Evolutionary conservation across 37 sponge, comb jelly and placozoan genomes (phyloP).

Genomic region (Aphrocallistes beatrix): DNA sequence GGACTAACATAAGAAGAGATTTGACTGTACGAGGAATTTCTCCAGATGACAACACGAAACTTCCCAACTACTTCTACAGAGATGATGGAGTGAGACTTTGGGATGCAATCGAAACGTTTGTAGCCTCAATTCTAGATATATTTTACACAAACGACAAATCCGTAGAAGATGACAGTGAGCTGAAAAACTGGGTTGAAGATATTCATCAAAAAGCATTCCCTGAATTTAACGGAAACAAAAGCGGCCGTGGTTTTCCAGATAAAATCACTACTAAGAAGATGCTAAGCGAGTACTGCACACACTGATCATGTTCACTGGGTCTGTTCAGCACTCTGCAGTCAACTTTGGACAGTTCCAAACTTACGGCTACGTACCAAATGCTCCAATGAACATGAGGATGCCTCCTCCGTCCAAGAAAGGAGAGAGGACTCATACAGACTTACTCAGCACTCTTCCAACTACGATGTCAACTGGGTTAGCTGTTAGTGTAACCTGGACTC

Average conservation of each 20-base stretch:
- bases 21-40: conserved; percentile 39
- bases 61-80: conserved; percentile 61
- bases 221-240: not conserved
- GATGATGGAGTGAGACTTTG: conserved; percentile 50
- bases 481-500: not conserved
- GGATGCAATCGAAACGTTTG: conserved; percentile 35
- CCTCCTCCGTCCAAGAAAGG: conserved; percentile 51
- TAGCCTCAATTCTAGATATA: conserved; percentile 18
- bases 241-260: conserved; percentile 30
- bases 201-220: conserved; percentile 27
- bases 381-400: conserved; percentile 30
- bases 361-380: conserved; percentile 53
- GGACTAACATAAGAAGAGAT: conserved; percentile 17
- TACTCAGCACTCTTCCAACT: conserved; percentile 38
- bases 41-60: conserved; percentile 23
- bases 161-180: conserved; percentile 29
- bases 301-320: conserved; percentile 44
- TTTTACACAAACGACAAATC: conserved; percentile 35
- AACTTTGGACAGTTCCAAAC: conserved; percentile 61
- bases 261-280: conserved; percentile 18
- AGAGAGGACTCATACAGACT: not conserved
- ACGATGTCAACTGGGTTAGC: not conserved
- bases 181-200: conserved; percentile 33
- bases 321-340: conserved; percentile 48
- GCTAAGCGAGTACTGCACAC: conserved; percentile 41